phyloP scores from a whole-genome alignment of 2,797 vertebrate genomes.

The Phoebastria nigripes region DNA sequence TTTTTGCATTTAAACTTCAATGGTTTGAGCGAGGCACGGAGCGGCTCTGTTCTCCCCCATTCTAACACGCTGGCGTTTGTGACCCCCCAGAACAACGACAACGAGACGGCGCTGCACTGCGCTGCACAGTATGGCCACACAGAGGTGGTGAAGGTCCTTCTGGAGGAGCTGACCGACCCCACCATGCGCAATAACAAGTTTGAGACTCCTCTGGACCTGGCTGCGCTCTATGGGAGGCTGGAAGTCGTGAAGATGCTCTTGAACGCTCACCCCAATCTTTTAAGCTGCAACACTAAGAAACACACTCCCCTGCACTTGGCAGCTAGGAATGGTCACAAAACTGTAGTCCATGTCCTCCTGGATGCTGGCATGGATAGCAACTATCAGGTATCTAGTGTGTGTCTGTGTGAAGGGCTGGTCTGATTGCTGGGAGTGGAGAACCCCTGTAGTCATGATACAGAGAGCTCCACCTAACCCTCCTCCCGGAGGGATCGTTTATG shows the following conservation, averaged over 20 bases:
- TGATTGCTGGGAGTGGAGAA: background rate
- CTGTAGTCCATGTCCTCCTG: conserved; percentile 90
- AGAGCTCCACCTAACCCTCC: background rate
- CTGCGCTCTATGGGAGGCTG: conserved; percentile 92
- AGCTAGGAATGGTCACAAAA: conserved; percentile 91
- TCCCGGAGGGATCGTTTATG: accelerated
- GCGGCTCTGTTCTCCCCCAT: background rate
- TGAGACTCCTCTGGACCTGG: conserved; percentile 95
- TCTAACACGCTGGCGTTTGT: background rate
- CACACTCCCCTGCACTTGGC: conserved; percentile 95
- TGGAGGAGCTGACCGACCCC: conserved; percentile 97
- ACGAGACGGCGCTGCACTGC: conserved; percentile 96
- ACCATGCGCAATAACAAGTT: conserved; percentile 99
- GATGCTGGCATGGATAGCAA: conserved; percentile 97
- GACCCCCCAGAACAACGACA: conserved; percentile 91
- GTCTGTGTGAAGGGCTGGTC: background rate
- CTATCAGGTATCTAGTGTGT: conserved; percentile 82
- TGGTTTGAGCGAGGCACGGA: background rate
- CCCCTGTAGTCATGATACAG: background rate
- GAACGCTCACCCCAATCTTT: conserved; percentile 92
- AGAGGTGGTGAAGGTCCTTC: conserved; percentile 89
- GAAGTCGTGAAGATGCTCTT: conserved; percentile 96
- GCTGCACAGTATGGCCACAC: conserved; percentile 96
- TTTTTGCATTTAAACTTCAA: conserved; percentile 55
- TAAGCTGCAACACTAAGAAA: conserved; percentile 93